A percentile compares a stretch with the other conserved stretches of the same genome.
Conservation (phyloP, 2,888 invertebrate species). For the Notodonta ziczac region DNA sequence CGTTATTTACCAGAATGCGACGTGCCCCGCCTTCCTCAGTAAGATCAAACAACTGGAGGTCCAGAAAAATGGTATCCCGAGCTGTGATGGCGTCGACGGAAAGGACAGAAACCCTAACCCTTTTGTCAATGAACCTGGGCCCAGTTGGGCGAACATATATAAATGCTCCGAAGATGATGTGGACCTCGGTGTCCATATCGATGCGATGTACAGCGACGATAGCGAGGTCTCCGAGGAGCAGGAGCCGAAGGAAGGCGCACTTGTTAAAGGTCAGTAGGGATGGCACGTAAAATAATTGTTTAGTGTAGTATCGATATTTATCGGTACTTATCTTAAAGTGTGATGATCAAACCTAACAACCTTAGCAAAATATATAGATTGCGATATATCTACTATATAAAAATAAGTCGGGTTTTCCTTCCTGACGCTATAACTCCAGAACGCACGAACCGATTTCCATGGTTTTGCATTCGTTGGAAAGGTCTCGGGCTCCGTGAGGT, state of each 20-base stretch:
- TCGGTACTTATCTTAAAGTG: no score
- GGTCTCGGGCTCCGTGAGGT: no score
- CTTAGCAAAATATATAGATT: no score
- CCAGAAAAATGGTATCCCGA: constrained; percentile 14
- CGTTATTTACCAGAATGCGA: constrained; percentile 69
- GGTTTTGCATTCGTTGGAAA: no score
- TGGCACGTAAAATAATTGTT: no score
- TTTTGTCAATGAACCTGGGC: constrained; percentile 42
- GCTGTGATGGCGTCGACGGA: constrained; percentile 9
- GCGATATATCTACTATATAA: no score
- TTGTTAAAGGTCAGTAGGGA: constrained; percentile 56
- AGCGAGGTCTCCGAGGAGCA: constrained; percentile 10
- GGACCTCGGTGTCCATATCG: constrained; percentile 2
- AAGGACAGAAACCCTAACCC: constrained; percentile 47
- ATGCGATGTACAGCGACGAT: constrained; percentile 7
- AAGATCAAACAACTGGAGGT: not conserved
- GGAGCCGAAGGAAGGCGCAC: constrained; percentile 55
- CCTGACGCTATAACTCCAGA: no score
- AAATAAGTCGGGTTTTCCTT: no score
- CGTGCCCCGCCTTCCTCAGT: constrained; percentile 9
- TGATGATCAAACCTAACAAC: no score
- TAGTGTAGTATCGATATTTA: no score
- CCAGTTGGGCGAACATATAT: constrained; percentile 55
- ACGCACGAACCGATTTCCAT: no score
- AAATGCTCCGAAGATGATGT: constrained; percentile 16